These are phyloP conservation scores for Colinus virginianus DNA, from an alignment of 2,113 vertebrate species.

Conservation along the genomic window DNA sequence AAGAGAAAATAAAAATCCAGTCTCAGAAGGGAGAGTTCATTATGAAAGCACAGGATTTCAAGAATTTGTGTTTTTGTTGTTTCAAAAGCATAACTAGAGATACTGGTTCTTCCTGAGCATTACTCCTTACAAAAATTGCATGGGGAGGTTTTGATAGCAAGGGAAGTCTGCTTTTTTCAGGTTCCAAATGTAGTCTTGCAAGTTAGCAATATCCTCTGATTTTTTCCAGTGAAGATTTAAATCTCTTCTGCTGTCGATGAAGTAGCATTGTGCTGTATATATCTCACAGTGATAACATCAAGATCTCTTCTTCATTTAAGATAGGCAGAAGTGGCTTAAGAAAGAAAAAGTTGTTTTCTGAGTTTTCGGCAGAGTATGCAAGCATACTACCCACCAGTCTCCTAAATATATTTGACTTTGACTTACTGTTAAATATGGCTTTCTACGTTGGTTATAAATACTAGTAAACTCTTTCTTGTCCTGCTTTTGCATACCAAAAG, in stretches of 20 bases:
- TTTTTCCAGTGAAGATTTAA: background rate
- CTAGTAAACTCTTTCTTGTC: background rate
- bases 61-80: background rate
- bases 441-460: background rate
- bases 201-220: background rate
- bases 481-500: background rate
- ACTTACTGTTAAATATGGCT: background rate
- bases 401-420: background rate
- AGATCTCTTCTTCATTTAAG: background rate
- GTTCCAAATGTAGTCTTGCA: background rate
- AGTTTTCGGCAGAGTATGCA: background rate
- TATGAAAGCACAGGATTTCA: background rate
- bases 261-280: background rate
- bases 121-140: background rate
- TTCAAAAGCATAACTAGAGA: fast-evolving
- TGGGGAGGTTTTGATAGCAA: background rate
- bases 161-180: background rate
- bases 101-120: background rate
- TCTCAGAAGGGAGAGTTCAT: background rate
- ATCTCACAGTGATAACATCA: background rate
- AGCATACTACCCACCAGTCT: background rate
- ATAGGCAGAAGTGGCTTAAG: background rate
- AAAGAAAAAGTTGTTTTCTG: background rate
- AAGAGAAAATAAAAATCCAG: background rate
- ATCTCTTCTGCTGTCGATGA: background rate